Conservation (phyloP, 2,113 vertebrate genomes). For the Indicator indicator region DNA sequence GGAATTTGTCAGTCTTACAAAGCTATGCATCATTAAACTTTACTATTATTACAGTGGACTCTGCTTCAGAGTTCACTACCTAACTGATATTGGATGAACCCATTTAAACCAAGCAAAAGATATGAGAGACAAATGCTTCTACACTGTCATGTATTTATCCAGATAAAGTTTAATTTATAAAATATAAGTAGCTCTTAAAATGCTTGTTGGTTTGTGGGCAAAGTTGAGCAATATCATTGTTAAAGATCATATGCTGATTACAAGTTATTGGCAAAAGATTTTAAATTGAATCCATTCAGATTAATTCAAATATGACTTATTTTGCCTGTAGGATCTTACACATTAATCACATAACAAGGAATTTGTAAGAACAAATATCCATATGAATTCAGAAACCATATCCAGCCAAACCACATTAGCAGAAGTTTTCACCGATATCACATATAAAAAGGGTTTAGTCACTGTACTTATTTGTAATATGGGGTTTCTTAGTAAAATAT, state of each 20-base stretch:
- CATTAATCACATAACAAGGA: slow-evolving; percentile 20
- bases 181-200: slow-evolving; percentile 63
- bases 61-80: slow-evolving; percentile 81
- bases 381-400: background rate
- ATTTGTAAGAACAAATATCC: background rate
- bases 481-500: background rate
- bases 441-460: background rate
- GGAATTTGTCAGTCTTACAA: slow-evolving; percentile 85
- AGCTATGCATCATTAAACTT: slow-evolving; percentile 86
- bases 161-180: slow-evolving; percentile 68
- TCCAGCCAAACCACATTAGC: background rate
- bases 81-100: slow-evolving; percentile 66
- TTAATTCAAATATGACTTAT: slow-evolving; percentile 37
- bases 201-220: slow-evolving; percentile 51
- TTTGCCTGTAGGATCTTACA: slow-evolving; percentile 30
- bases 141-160: slow-evolving; percentile 40
- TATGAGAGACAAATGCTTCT: slow-evolving; percentile 52
- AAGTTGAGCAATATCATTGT: slow-evolving; percentile 45
- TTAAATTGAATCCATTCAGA: slow-evolving; percentile 28
- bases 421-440: background rate
- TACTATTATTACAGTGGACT: slow-evolving; percentile 83
- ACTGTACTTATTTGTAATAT: background rate
- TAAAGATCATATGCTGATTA: slow-evolving; percentile 57
- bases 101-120: slow-evolving; percentile 69
- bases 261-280: slow-evolving; percentile 40